Conservation (phyloP, 2,888 invertebrate species). For the Cenopis cana region DNA sequence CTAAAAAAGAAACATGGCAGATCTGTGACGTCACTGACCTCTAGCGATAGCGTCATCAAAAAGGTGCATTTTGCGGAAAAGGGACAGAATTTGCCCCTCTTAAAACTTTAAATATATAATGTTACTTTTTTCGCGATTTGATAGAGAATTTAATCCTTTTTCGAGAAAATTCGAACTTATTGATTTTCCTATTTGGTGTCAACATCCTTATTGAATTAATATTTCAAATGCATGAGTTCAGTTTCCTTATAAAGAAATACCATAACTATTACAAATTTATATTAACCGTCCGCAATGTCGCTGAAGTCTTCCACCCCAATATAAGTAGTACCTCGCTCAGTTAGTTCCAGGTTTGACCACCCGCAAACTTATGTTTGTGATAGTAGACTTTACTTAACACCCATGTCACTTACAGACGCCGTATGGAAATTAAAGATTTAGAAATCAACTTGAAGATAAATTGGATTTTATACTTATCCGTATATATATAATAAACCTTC, state of each 20-base stretch:
- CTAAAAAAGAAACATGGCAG: too few species aligned
- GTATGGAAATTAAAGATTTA: slow-evolving; percentile 22
- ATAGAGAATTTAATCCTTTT: too few species aligned
- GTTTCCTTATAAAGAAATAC: slow-evolving; percentile 3
- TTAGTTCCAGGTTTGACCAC: slow-evolving; percentile 3
- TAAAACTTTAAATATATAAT: too few species aligned
- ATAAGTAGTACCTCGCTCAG: too few species aligned
- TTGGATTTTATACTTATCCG: background rate
- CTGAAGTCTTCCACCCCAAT: background rate
- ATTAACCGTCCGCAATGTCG: background rate
- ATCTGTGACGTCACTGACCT: too few species aligned
- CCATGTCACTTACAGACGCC: slow-evolving; percentile 13
- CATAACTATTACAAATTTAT: slow-evolving; percentile 19
- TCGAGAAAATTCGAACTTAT: too few species aligned
- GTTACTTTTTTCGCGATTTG: too few species aligned
- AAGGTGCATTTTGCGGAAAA: too few species aligned
- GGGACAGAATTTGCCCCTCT: too few species aligned
- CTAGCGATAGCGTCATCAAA: too few species aligned
- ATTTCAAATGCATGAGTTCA: slow-evolving; percentile 10
- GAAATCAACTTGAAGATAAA: background rate
- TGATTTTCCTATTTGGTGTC: too few species aligned
- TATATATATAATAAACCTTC: background rate
- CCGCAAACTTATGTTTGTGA: slow-evolving; percentile 15
- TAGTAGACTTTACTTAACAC: background rate
- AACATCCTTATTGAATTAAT: too few species aligned